Conservation (phyloP, 2,888 invertebrate species). For the Drosophila sordidapex region DNA sequence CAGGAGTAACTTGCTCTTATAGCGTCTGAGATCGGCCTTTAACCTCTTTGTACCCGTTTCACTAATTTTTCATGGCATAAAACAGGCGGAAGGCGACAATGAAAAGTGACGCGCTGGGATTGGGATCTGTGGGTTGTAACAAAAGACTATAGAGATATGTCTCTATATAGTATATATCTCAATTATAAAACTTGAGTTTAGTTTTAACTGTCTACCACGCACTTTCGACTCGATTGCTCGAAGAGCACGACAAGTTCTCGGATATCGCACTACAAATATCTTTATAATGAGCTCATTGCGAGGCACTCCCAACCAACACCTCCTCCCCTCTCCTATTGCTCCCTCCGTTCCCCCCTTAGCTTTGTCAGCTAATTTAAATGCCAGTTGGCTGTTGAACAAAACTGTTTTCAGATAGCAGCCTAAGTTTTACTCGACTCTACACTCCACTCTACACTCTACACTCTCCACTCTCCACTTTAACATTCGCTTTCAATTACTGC, state of each 20-base stretch:
- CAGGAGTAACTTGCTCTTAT: not conserved
- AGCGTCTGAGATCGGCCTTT: not conserved
- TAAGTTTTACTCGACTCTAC: constrained; percentile 5
- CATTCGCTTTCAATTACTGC: constrained; percentile 4
- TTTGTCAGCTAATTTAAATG: constrained; percentile 51
- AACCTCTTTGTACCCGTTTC: not conserved
- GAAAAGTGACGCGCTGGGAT: not conserved
- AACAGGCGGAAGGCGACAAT: not conserved
- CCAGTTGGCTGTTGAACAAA: constrained; percentile 33
- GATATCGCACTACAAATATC: constrained; percentile 14
- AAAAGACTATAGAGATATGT: not conserved
- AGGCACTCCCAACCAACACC: not conserved
- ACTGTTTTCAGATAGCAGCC: constrained; percentile 27
- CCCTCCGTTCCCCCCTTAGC: not conserved
- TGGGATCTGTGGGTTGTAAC: not conserved
- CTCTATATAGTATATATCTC: not conserved
- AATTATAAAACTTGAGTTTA: not conserved
- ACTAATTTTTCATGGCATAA: not conserved
- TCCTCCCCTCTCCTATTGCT: not conserved
- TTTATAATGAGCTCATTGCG: constrained; percentile 50
- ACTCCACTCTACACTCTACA: not conserved
- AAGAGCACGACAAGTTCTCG: not conserved
- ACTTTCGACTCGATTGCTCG: not conserved
- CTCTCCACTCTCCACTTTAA: not conserved
- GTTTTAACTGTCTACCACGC: not conserved